phyloP scores from a whole-genome alignment of 1,140 invertebrate species.

The Pseudomyrmex gracilis region DNA sequence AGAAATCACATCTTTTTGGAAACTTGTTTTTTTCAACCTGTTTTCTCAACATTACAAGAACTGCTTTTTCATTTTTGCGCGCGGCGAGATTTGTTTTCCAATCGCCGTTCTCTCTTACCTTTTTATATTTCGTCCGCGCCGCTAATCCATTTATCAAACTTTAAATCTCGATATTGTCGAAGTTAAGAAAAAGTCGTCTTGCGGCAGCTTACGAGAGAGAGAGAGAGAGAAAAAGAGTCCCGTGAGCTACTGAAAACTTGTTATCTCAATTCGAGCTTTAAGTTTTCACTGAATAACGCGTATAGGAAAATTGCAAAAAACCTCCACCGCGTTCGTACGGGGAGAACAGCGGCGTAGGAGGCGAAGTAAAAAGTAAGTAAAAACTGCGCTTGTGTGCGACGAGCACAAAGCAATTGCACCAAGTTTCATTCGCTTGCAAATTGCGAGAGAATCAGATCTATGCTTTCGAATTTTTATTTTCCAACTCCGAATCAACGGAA shows the following conservation, averaged over 20 bases:
- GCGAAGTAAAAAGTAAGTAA: no score
- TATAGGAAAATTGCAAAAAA: no score
- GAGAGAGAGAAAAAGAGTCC: conserved; percentile 13
- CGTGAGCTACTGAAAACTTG: conserved; percentile 1
- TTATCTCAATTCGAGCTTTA: background rate
- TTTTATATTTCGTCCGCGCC: background rate
- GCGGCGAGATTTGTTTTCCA: background rate
- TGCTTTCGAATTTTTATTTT: conserved; percentile 11
- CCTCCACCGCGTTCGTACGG: no score
- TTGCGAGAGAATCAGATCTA: background rate
- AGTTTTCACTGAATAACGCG: background rate
- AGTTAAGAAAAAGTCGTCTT: background rate
- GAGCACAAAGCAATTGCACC: background rate
- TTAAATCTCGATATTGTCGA: background rate
- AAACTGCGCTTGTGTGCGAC: no score
- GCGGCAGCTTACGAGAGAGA: background rate
- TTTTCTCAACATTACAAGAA: conserved; percentile 2
- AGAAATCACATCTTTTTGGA: no score
- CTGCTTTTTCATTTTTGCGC: background rate
- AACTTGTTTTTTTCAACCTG: background rate
- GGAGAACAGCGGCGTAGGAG: no score
- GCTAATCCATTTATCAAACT: conserved; percentile 42
- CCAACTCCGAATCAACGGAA: conserved; percentile 9
- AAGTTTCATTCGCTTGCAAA: conserved; percentile 7
- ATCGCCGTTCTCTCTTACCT: conserved; percentile 4